Base-by-base conservation (phyloP, 2,797 vertebrate species). In the Kryptolebias ocellatus region DNA sequence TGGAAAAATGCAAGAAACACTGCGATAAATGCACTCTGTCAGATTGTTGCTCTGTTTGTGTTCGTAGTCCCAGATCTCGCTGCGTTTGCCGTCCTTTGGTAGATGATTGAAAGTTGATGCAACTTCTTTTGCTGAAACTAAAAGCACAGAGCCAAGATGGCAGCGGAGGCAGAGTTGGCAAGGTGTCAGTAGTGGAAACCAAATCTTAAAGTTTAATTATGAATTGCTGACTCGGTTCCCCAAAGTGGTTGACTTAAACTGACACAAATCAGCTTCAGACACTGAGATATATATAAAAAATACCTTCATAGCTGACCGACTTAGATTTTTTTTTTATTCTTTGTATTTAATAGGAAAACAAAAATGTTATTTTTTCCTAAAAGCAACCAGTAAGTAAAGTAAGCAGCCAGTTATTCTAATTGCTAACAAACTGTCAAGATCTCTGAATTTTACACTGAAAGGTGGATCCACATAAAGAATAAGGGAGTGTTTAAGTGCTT, bases 151-250 rank as follows among this genome's bases (percentile, higher is more conserved):
- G 78, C 79, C 59, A 83, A 73, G 67, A 77, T 72, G 86, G 64
- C 60, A 83, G 86, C 60, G 83, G 86, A 81, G 68, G 73, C 73
- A 37, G 75, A 71, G 76, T 77, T 52, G 65, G 76, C n/a, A 31
- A 53, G 53, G 47, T 83, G 67, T 77, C 67, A 80, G 81, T 83
- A 84, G 86, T 91, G 79, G 87, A 82, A 78, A 84, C 70, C 60
- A 81, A 84, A 83, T 68, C 74, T 68, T 84, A 70, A 80, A 87
- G 81, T 77, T 89, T 86, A 76, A 83, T 85, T 84, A 79, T 85
- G 79, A 89, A 75, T 71, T 72, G 50, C 10, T 39, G 11, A 39
- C 37, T 11, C 9, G 2, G 37, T 39, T 39, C 10, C 37, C 37
- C 9, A 10, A 39, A 39, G 37, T 39, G 37, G 9, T 39, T 2